These are phyloP conservation scores for Tipula confusa DNA, from an alignment of 2,888 invertebrate genomes.

Conservation along the genomic window DNA sequence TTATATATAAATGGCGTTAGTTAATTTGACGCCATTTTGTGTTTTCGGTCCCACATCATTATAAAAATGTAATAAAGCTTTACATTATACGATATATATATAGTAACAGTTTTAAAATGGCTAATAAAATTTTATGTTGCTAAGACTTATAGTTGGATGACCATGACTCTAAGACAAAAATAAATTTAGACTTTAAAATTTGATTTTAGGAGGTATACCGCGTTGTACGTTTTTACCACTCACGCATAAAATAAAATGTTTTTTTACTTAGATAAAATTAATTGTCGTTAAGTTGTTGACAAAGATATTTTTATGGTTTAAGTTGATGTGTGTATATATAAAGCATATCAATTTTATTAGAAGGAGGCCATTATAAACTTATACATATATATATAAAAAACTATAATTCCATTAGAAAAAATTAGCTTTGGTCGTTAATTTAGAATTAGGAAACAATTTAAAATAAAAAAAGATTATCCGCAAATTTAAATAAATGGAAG, in stretches of 20 bases:
- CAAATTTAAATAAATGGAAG: too few relatives aligned
- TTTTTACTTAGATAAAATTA: conserved; percentile 12
- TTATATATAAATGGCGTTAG: neutral
- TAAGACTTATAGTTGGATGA: neutral
- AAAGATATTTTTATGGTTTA: neutral
- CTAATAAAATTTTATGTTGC: neutral
- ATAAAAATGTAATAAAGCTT: too few relatives aligned
- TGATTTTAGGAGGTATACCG: neutral
- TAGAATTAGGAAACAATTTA: too few relatives aligned
- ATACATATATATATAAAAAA: too few relatives aligned
- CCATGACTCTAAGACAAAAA: neutral
- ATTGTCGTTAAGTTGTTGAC: neutral
- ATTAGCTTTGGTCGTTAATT: neutral
- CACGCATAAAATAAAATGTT: neutral
- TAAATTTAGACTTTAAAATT: neutral
- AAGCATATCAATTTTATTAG: too few relatives aligned
- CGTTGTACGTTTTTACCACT: neutral
- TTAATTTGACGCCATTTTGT: conserved; percentile 7
- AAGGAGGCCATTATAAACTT: neutral
- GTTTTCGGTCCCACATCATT: neutral
- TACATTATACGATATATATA: neutral
- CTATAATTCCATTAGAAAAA: neutral
- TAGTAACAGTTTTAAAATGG: neutral
- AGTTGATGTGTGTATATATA: too few relatives aligned
- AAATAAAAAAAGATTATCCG: too few relatives aligned